Evolutionary conservation across 2,888 invertebrate species (phyloP).

Genomic region (Xestia rhomboidea): DNA sequence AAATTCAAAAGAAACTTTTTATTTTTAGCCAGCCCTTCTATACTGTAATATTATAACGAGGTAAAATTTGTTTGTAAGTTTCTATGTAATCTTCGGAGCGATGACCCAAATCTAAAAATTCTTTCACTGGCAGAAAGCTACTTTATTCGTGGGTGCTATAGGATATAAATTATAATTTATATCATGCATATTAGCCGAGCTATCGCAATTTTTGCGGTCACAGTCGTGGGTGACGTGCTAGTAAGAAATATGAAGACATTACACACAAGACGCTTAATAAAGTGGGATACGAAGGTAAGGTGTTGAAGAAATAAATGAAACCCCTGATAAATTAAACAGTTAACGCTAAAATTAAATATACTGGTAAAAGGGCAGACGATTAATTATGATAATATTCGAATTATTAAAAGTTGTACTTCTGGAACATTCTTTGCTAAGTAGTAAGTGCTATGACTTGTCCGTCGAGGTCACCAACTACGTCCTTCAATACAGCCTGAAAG

Average conservation of each 20-base stretch:
- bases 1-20: too few relatives aligned
- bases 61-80: too few relatives aligned
- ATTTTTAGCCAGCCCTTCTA: neutral
- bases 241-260: neutral
- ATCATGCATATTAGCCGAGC: too few relatives aligned
- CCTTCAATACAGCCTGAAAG: constrained; percentile 47
- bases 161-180: too few relatives aligned
- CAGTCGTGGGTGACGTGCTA: too few relatives aligned
- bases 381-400: neutral
- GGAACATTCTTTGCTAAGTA: neutral
- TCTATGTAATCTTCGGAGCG: too few relatives aligned
- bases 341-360: neutral
- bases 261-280: neutral
- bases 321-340: neutral
- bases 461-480: constrained; percentile 48
- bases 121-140: too few relatives aligned
- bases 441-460: constrained; percentile 8
- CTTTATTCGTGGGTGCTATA: too few relatives aligned
- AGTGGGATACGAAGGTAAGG: neutral
- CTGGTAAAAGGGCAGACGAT: neutral
- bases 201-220: too few relatives aligned
- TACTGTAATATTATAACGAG: too few relatives aligned
- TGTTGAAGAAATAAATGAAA: neutral
- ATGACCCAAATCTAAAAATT: too few relatives aligned
- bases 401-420: constrained; percentile 27